phyloP scores from a whole-genome alignment of 2,797 vertebrate species.

The Delichon dasypus region DNA sequence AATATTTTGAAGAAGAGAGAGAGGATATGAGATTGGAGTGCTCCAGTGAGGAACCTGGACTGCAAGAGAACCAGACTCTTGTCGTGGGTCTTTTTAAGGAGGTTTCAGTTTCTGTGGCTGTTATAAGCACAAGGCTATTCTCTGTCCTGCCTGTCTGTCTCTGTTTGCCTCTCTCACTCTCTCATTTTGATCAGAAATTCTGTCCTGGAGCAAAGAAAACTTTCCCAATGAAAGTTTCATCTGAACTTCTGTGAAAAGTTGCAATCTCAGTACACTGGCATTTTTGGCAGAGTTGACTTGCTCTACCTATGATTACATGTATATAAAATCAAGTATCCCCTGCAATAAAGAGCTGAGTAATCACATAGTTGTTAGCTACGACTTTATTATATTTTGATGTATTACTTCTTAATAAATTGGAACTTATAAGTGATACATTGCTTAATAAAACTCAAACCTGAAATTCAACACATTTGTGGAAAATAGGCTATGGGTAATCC shows the following conservation, averaged over 20 bases:
- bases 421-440: conserved; percentile 27
- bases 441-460: conserved; percentile 33
- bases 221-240: background rate
- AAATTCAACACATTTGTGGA: background rate
- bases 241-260: background rate
- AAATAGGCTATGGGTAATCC: background rate
- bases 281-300: background rate
- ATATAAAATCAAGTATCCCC: background rate
- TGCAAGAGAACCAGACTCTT: background rate
- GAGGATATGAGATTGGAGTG: background rate
- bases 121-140: background rate
- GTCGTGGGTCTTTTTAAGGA: background rate
- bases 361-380: background rate
- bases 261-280: background rate
- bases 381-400: conserved; percentile 41
- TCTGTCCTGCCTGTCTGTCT: background rate
- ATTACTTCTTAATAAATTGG: conserved; percentile 42
- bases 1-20: background rate
- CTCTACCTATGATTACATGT: background rate
- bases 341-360: conserved; percentile 12
- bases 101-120: background rate
- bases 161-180: background rate
- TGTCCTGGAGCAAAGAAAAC: conserved; percentile 8
- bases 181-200: conserved; percentile 27
- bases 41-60: background rate